Percentiles rank a stretch among this genome's conserved stretches.
phyloP scores from a whole-genome alignment of 2,888 invertebrate species.

The Eristalis tenax region DNA sequence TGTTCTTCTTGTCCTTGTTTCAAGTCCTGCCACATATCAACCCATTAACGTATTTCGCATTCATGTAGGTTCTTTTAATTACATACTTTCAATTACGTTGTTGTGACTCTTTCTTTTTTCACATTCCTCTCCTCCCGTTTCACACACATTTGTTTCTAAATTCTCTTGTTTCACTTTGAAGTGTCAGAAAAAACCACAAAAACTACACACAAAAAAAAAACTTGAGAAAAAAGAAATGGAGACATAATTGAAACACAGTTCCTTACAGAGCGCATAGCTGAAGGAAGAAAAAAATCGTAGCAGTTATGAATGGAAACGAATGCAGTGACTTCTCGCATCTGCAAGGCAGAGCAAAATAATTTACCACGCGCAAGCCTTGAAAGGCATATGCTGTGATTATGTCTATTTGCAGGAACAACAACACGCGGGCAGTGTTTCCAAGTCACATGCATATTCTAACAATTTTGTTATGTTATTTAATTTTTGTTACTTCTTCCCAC shows the following conservation, averaged over 20 bases:
- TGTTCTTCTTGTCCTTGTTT: conserved; percentile 11
- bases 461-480: neutral
- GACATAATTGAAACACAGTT: conserved; percentile 36
- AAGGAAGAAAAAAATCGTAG: neutral
- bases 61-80: conserved; percentile 30
- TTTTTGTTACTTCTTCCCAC: conserved; percentile 10
- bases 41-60: conserved; percentile 10
- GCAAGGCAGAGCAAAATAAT: conserved; percentile 2
- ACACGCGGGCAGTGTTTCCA: neutral
- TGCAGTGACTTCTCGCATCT: conserved; percentile 23
- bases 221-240: conserved; percentile 3
- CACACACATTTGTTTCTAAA: neutral
- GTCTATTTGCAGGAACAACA: neutral
- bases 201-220: neutral
- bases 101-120: neutral
- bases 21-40: neutral
- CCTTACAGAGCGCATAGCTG: neutral
- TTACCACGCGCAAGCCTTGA: conserved; percentile 9
- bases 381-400: neutral
- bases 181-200: neutral
- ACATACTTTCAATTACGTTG: conserved; percentile 16
- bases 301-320: conserved; percentile 27
- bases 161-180: conserved; percentile 13
- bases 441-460: neutral
- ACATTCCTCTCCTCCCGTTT: neutral